Base-by-base conservation (phyloP, 2,113 vertebrate species). In the Anolis sagrei region DNA sequence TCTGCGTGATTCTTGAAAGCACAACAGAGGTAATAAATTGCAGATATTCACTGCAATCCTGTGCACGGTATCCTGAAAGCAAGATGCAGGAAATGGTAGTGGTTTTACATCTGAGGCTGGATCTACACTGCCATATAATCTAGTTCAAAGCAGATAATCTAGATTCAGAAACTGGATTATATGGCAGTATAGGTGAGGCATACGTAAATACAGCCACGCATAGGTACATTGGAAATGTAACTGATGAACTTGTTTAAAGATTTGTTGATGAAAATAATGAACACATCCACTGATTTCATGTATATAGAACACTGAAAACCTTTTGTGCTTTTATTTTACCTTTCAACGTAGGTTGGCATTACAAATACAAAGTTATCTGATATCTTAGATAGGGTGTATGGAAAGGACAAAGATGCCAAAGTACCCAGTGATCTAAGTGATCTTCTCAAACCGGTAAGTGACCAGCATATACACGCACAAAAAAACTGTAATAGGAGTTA, bases 291-390 rank as follows among this genome's bases (percentile, higher is more conserved):
- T 32, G 64, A 2, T 79, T 62, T 32, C 11, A 49, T 66, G 27
- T 70, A 14, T 82, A 74, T 21, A 6, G 21, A n/a, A n/a, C 21
- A 14, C 23, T 23, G 49, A 9, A 58, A 66, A 69, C 62, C 36
- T 10, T 74, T 79, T 36, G 87, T 72, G 2, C 5, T 44, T 79
- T 21, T 10, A 10, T 75, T 91, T 88, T 75, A 27, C 54, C 82
- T 85, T 86, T 78, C 88, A 70, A 84, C 76, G 75, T 85, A 96
- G 95, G 84, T 93, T 70, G 91, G 95, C 78, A 87, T 95, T 76
- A 32, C 72, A 0, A 44, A 39, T 86, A 91, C 93, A 90, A 90
- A 92, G 78, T 76, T 91, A 5, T 90, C 93, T 62, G 86, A 91
- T 69, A 6, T 91, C 0, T 83, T 95, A 81, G 87, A 88, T 72